phyloP scores from a whole-genome alignment of 2,888 invertebrate species.

The Aspidiotus destructor region DNA sequence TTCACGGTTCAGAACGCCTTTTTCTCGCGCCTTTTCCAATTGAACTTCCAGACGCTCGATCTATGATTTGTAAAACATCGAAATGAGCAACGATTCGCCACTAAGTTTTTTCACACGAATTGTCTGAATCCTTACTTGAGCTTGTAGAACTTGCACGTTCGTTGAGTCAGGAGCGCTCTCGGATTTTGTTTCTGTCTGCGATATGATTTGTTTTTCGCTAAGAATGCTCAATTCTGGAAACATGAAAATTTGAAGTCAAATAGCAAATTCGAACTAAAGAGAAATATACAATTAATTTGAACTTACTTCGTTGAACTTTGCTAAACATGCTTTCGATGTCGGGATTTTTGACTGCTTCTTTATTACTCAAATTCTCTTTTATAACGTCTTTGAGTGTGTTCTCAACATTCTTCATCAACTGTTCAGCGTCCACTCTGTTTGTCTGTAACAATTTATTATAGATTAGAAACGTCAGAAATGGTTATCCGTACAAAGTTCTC shows the following conservation, averaged over 20 bases:
- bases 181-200: too few species aligned
- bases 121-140: too few species aligned
- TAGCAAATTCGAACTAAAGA: neutral
- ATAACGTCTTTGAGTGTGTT: neutral
- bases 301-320: neutral
- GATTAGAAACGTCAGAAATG: too few species aligned
- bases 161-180: too few species aligned
- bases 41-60: constrained; percentile 23
- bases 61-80: neutral
- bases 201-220: neutral
- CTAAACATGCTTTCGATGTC: neutral
- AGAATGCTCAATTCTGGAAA: neutral
- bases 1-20: constrained; percentile 17
- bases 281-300: neutral
- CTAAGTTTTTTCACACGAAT: too few species aligned
- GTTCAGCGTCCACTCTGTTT: neutral
- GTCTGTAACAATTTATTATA: neutral
- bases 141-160: too few species aligned
- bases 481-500: too few species aligned
- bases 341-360: neutral
- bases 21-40: constrained; percentile 20
- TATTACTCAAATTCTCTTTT: neutral
- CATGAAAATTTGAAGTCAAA: neutral
- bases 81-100: neutral
- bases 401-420: neutral